phyloP scores from a whole-genome alignment of 92 coral and sea anemone species.

The Nematostella vectensis region DNA sequence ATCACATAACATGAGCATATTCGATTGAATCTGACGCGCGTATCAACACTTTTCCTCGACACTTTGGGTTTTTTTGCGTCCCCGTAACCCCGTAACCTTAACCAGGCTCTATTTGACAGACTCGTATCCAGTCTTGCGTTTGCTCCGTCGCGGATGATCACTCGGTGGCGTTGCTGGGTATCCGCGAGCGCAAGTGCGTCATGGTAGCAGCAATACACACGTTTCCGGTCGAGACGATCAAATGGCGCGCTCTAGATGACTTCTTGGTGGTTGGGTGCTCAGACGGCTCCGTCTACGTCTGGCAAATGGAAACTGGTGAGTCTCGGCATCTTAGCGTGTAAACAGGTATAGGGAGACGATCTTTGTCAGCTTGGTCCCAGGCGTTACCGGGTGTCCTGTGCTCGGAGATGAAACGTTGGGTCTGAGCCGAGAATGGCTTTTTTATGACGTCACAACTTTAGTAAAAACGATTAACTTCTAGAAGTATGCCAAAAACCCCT shows the following conservation, averaged over 20 bases:
- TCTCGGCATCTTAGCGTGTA: background rate
- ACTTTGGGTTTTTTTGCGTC: too few relatives aligned
- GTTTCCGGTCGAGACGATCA: conserved; percentile 94
- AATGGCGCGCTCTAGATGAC: conserved; percentile 95
- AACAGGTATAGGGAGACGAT: background rate
- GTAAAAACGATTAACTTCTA: too few relatives aligned
- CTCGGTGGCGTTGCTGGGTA: conserved; percentile 83
- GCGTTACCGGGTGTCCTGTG: too few relatives aligned
- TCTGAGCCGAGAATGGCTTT: too few relatives aligned
- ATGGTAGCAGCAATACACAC: conserved; percentile 91
- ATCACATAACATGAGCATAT: too few relatives aligned
- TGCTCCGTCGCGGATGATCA: conserved; percentile 96
- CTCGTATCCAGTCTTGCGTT: conserved; percentile 80
- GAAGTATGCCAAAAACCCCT: too few relatives aligned
- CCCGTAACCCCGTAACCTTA: too few relatives aligned
- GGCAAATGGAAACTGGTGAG: conserved; percentile 99
- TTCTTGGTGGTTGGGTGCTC: conserved; percentile 88
- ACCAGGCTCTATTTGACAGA: conserved; percentile 37
- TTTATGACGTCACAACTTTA: too few relatives aligned
- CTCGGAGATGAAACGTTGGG: too few relatives aligned
- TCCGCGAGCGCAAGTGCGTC: conserved; percentile 86
- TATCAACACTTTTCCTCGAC: too few relatives aligned
- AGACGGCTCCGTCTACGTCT: conserved; percentile 95
- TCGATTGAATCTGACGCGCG: too few relatives aligned
- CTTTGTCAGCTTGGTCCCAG: too few relatives aligned